Conservation (phyloP, 2,888 invertebrate genomes). For the Zele albiditarsus region DNA sequence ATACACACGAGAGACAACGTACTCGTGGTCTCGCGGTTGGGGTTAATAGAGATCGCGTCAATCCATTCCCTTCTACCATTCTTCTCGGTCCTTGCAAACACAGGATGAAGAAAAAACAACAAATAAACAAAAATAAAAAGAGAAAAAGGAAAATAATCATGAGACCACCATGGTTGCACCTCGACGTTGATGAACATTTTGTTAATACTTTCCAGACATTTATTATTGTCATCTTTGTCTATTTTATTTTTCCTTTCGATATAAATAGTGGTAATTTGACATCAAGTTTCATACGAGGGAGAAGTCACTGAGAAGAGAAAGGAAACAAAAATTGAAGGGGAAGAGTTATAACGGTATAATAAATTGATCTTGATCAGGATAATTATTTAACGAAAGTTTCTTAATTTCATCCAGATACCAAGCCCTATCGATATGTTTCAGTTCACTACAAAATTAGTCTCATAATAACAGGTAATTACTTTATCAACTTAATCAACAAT, state of each 20-base stretch:
- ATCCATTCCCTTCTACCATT: slow-evolving; percentile 43
- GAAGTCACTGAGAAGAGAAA: not conserved
- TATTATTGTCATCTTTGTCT: not conserved
- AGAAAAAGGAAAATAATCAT: slow-evolving; percentile 8
- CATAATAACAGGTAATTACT: slow-evolving; percentile 20
- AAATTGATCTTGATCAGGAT: slow-evolving; percentile 12
- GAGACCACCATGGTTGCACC: not conserved
- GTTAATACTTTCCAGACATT: not conserved
- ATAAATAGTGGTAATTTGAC: not conserved
- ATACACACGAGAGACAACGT: slow-evolving; percentile 44
- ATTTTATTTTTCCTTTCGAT: not conserved
- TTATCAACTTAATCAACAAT: slow-evolving; percentile 3
- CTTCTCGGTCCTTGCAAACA: not conserved
- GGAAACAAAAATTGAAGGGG: not conserved
- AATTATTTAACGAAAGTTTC: slow-evolving; percentile 1
- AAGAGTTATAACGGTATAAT: not conserved
- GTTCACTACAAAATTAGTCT: not conserved
- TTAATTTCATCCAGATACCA: not conserved
- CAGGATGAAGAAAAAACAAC: not conserved
- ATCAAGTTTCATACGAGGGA: not conserved
- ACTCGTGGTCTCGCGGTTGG: slow-evolving; percentile 38
- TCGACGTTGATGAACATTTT: slow-evolving; percentile 1
- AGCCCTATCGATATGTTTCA: not conserved
- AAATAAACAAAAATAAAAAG: not conserved
- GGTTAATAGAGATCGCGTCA: slow-evolving; percentile 69